These are phyloP conservation scores for Rousettus leschenaultii DNA, from an alignment of 2,113 vertebrate species.

Conservation along the genomic window DNA sequence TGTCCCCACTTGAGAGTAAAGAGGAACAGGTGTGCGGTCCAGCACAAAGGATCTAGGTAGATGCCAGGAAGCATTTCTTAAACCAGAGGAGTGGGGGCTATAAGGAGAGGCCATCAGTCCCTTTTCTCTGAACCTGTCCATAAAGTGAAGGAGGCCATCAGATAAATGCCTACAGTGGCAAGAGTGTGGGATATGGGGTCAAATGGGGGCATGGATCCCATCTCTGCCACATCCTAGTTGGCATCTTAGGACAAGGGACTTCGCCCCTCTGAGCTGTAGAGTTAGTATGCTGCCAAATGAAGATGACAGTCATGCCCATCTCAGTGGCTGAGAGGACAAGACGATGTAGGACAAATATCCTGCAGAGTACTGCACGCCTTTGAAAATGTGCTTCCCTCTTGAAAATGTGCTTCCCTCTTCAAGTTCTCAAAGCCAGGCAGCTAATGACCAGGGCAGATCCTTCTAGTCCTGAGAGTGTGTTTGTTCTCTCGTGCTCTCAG, in stretches of 20 bases:
- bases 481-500: background rate
- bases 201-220: background rate
- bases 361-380: rapidly evolving
- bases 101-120: background rate
- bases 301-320: background rate
- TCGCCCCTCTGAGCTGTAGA: background rate
- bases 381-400: background rate
- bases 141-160: rapidly evolving
- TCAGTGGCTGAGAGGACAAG: background rate
- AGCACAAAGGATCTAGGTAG: background rate
- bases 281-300: background rate
- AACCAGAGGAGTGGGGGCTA: background rate
- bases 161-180: background rate
- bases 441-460: background rate
- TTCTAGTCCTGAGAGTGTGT: background rate
- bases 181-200: background rate
- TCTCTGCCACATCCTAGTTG: background rate
- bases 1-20: background rate
- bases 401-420: background rate
- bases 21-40: background rate
- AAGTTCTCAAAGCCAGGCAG: background rate
- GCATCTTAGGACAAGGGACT: background rate
- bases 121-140: background rate
- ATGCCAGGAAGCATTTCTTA: background rate
- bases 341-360: rapidly evolving